Percentiles rank a stretch among this genome's conserved stretches.
Evolutionary conservation across 53 echinoderm and acorn worm genomes (phyloP).

Genomic region (Luidia sarsii): DNA sequence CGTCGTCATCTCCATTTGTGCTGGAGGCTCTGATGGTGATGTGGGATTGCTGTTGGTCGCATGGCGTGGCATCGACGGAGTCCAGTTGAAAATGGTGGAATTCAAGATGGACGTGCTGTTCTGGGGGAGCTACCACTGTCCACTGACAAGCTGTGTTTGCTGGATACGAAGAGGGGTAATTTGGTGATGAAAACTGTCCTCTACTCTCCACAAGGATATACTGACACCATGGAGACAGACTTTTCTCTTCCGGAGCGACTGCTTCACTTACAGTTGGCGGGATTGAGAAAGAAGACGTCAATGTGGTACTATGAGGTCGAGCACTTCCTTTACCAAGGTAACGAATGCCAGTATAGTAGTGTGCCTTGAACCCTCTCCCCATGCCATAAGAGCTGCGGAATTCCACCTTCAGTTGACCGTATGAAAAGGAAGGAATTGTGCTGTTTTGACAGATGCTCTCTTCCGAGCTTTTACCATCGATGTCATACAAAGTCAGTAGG

Average conservation of each 20-base stretch:
- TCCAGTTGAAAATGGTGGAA: conserved; percentile 11
- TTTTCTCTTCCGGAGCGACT: neutral
- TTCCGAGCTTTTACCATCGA: neutral
- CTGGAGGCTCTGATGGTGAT: neutral
- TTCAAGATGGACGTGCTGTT: neutral
- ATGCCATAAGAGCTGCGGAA: conserved; percentile 43
- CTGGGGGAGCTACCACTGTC: neutral
- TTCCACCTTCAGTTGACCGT: conserved; percentile 13
- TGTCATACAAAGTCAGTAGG: neutral
- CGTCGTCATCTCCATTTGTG: neutral
- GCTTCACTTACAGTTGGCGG: too few relatives aligned
- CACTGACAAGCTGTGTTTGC: neutral
- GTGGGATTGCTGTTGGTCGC: conserved; percentile 15
- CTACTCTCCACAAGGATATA: neutral
- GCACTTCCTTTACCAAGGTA: neutral
- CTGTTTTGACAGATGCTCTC: neutral
- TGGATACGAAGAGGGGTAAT: conserved; percentile 12
- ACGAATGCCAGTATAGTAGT: neutral
- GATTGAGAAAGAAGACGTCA: neutral
- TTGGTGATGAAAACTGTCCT: conserved; percentile 15
- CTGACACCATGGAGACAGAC: neutral
- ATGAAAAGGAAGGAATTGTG: neutral
- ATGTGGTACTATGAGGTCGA: neutral
- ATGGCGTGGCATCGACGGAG: neutral
- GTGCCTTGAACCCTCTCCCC: conserved; percentile 51